Base-by-base conservation (phyloP, 1,140 invertebrate genomes). In the Drosophila albomicans region DNA sequence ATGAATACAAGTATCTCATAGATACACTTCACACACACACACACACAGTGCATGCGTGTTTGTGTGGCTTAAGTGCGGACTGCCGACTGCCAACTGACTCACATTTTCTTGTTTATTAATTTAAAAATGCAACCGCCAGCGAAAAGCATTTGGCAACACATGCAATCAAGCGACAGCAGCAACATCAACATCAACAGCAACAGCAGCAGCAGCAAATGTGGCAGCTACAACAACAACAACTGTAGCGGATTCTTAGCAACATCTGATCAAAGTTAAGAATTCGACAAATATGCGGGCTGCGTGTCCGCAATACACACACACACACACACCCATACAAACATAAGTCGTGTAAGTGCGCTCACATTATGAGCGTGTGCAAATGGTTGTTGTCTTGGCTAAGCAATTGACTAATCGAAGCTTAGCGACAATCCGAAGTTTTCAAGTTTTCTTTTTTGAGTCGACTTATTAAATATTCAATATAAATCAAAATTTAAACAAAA, bases 1-100 rank as follows among this genome's bases (percentile, higher is more conserved):
- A 67, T 67, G 75, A 73, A 77, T 68, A 67, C 69, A 71, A 66
- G 71, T 74, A 74, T 62, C 71, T 74, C 65, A 74, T 69, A 69
- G 71, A 74, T 61, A 74, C 57, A 56, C 13, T 61, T 69, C 57
- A 56, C 13, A 57, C 28, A 48, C 15, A 38, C 5, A 57, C 28
- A 45, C 5, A 43, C n/a, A 41, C 11, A 41, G 2, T 41, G 30
- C 3, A 13, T 51, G 8, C 16, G 20, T 32, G 16, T 52, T 8
- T 61, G 28, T 41, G 41, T 45, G 32, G 38, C 59, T 70, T 63
- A 70, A 69, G 62, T 58, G 62, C 54, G 35, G 43, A 25, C 20
- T 25, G 20, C 20, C 20, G 20, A 25, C 51, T 48, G 52, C 62
- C 38, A 56, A 63, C 51, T 71, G 59, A 63, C 45, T 75, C 57